phyloP scores from a whole-genome alignment of 2,113 vertebrate species.

The Cyrtonyx montezumae region DNA sequence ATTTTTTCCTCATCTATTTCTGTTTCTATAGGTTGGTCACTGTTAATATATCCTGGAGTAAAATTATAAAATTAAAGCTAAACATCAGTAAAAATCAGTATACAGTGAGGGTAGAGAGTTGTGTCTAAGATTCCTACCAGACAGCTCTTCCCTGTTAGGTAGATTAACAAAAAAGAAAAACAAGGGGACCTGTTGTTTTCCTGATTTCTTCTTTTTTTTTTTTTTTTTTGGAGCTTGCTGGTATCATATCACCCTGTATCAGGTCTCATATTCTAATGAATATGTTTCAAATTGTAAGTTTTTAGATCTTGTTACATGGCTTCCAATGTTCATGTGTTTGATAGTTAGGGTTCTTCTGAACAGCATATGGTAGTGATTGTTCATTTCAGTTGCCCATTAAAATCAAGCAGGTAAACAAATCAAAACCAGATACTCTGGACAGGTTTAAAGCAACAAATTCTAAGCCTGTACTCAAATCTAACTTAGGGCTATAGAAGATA shows the following conservation, averaged over 20 bases:
- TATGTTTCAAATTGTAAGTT: background rate
- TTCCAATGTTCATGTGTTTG: background rate
- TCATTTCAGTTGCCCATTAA: background rate
- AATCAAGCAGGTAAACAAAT: background rate
- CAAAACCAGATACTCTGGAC: background rate
- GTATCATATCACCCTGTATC: background rate
- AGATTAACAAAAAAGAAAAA: background rate
- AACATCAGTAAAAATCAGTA: background rate
- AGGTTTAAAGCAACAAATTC: background rate
- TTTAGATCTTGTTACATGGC: background rate
- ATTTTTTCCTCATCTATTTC: background rate
- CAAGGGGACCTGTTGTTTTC: background rate
- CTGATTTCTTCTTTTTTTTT: background rate
- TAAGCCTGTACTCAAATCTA: background rate
- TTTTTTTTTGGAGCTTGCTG: background rate
- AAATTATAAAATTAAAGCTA: background rate
- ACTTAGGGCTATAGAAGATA: background rate
- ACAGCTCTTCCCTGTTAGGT: background rate
- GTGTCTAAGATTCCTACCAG: accelerated
- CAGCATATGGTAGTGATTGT: accelerated
- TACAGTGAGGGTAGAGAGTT: background rate
- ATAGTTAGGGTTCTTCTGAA: background rate
- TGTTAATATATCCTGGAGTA: background rate
- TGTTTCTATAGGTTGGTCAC: background rate
- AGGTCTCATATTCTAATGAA: background rate